Evolutionary conservation across 2,113 vertebrate species (phyloP).

Genomic region (Sisor rabdophorus): DNA sequence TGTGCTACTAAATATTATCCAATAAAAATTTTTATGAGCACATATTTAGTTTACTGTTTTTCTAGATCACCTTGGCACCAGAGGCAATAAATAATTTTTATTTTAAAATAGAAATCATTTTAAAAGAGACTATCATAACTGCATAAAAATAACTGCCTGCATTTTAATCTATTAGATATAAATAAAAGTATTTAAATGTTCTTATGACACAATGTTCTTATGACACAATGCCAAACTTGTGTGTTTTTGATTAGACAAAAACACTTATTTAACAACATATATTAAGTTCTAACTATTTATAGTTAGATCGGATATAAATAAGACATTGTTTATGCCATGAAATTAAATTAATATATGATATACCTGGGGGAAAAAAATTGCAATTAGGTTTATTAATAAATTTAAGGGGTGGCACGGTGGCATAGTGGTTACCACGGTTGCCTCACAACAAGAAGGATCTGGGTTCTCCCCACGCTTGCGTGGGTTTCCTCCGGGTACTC

Average conservation of each 20-base stretch:
- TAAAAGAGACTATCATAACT: too few relatives aligned
- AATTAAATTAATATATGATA: too few relatives aligned
- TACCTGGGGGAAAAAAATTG: too few relatives aligned
- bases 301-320: not conserved
- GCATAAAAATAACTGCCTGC: too few relatives aligned
- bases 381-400: too few relatives aligned
- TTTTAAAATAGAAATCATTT: not conserved
- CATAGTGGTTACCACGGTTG: too few relatives aligned
- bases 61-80: not conserved
- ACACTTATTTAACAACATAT: not conserved
- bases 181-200: not conserved
- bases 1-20: not conserved
- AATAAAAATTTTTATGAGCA: not conserved
- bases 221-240: not conserved
- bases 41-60: not conserved
- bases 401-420: too few relatives aligned
- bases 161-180: too few relatives aligned
- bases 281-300: not conserved
- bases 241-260: not conserved
- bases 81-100: not conserved
- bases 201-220: too few relatives aligned
- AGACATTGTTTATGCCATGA: not conserved
- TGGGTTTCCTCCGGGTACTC: too few relatives aligned
- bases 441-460: too few relatives aligned
- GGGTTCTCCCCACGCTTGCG: too few relatives aligned